Conservation (phyloP, 2,888 invertebrate genomes). For the Caenorhabditis sp. region DNA sequence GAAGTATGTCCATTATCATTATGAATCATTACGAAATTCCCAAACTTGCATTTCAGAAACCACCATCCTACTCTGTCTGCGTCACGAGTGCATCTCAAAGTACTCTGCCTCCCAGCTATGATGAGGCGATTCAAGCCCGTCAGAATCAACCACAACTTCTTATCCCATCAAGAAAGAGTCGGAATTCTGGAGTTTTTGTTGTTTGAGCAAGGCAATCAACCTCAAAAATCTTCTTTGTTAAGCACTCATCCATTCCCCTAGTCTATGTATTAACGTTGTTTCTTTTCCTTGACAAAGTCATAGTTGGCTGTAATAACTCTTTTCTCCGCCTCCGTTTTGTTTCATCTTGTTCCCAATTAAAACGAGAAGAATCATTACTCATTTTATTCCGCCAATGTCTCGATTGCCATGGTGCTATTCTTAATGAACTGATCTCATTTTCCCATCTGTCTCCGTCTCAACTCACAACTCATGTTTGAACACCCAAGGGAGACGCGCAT, state of each 20-base stretch:
- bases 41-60: conserved; percentile 41
- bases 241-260: not conserved
- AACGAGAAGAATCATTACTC: not conserved
- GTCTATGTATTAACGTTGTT: not conserved
- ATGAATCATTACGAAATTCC: too few species aligned
- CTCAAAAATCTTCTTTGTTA: too few species aligned
- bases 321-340: not conserved
- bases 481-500: not conserved
- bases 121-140: conserved; percentile 53
- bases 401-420: conserved; percentile 8
- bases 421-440: conserved; percentile 11
- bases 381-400: not conserved
- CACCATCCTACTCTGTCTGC: conserved; percentile 57
- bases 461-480: too few species aligned
- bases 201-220: conserved; percentile 16
- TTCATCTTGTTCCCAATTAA: too few species aligned
- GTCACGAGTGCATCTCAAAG: conserved; percentile 34
- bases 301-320: conserved; percentile 4
- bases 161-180: conserved; percentile 31
- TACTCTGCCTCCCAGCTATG: conserved; percentile 50
- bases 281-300: not conserved
- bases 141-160: conserved; percentile 26
- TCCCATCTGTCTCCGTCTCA: not conserved
- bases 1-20: too few species aligned
- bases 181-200: conserved; percentile 33